These are phyloP conservation scores for Eleginops maclovinus DNA, from an alignment of 2,113 vertebrate genomes.

Conservation along the genomic window DNA sequence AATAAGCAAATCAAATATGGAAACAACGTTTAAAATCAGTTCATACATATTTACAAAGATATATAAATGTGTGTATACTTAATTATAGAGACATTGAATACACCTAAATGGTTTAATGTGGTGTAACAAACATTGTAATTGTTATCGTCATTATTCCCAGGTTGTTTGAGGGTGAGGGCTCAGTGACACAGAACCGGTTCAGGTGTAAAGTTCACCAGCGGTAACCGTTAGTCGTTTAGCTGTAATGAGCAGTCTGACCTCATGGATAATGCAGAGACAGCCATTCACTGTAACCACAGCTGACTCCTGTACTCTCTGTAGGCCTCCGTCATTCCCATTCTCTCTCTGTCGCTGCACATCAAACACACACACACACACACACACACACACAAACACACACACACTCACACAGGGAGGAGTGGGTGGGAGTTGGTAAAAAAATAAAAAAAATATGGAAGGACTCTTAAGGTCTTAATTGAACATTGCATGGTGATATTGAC, in stretches of 20 bases:
- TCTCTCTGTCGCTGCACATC: neutral
- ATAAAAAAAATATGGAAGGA: too few species aligned
- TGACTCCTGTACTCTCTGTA: conserved; percentile 41
- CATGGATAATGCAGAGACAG: conserved; percentile 68
- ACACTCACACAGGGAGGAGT: too few species aligned
- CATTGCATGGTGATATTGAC: neutral
- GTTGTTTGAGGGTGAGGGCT: neutral
- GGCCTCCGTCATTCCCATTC: conserved; percentile 24
- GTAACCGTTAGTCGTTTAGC: conserved; percentile 31
- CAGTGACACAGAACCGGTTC: conserved; percentile 10
- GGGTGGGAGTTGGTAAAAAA: too few species aligned
- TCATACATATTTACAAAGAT: too few species aligned
- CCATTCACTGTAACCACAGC: conserved; percentile 63
- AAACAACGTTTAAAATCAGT: too few species aligned
- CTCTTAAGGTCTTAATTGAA: too few species aligned
- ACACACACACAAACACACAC: too few species aligned
- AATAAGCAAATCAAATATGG: too few species aligned
- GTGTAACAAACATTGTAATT: neutral
- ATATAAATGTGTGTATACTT: too few species aligned
- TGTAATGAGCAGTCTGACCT: conserved; percentile 59
- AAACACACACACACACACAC: too few species aligned
- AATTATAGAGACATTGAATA: too few species aligned
- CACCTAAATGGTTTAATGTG: too few species aligned
- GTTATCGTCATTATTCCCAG: conserved; percentile 1
- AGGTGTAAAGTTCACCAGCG: conserved; percentile 24